Base-by-base conservation (phyloP, 2,888 invertebrate genomes). In the Chalcosyrphus nemorum region DNA sequence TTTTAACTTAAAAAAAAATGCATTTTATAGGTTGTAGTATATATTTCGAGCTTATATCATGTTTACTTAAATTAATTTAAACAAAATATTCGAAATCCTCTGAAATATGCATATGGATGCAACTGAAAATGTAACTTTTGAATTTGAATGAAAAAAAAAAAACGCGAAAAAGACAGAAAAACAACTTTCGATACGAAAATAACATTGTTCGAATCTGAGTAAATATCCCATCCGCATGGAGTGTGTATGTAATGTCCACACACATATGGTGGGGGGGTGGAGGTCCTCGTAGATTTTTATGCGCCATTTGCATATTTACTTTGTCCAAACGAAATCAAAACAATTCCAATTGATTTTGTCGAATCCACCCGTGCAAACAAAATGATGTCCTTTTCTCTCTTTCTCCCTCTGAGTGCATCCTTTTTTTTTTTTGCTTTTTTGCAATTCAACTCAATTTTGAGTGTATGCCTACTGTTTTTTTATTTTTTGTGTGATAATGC, bases 241-340 rank as follows among this genome's bases (percentile, higher is more conserved):
- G n/a, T 9, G 59, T 65, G 54, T 41, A 57, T 63, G 47, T 52
- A 70, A 70, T 75, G 52, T 76, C 75, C 57, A 50, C 13, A 17
- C 35, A 70, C 9, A n/a, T 17, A 24, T 15, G 9, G 6, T 15
- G 7, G 17, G 9, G 6, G 21, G 7, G 17, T 7, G 17, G 6
- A 47, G 38, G 76, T 75, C 32, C 78, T 74, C 66, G 72, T 74
- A 50, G 74, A 70, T 74, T 84, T 84, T 75, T 84, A 80, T 84
- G 84, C 84, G 52, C 80, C 74, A 84, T 84, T 84, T 84, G 84
- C 78, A 84, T 84, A 84, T 84, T 84, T 80, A 84, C 84, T 75
- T 78, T 80, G 78, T 74, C 80, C 75, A 75, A 84, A 84, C 80
- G 80, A 80, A 84, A 84, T 84, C 80, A 84, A 84, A 84, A 80